Conservation (phyloP, 2,888 invertebrate genomes). For the Cerastis rubricosa region DNA sequence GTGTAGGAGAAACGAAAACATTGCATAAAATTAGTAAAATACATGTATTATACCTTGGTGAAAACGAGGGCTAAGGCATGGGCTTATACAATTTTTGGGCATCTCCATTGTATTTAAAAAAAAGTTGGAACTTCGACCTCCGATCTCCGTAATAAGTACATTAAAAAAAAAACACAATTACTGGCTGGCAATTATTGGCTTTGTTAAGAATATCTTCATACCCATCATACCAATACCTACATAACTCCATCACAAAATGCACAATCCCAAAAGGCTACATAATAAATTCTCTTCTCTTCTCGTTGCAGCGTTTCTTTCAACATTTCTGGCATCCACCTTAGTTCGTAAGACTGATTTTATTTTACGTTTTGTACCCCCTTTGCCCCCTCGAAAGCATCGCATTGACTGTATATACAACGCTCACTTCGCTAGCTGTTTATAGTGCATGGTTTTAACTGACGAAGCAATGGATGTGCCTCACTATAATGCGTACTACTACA, state of each 20-base stretch:
- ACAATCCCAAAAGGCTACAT: slow-evolving; percentile 6
- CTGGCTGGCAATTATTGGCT: not conserved
- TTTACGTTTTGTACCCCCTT: slow-evolving; percentile 75
- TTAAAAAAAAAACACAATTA: no score
- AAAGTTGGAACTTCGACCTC: no score
- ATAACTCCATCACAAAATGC: not conserved
- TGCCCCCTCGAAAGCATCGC: slow-evolving; percentile 69
- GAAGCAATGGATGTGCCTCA: slow-evolving; percentile 16
- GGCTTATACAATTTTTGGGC: no score
- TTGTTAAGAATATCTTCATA: fast-evolving
- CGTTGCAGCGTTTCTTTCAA: slow-evolving; percentile 90
- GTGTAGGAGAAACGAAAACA: no score
- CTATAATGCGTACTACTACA: not conserved
- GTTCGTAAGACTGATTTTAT: slow-evolving; percentile 89
- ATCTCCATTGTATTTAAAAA: no score
- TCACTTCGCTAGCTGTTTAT: slow-evolving; percentile 54
- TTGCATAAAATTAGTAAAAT: no score
- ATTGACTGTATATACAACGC: slow-evolving; percentile 58
- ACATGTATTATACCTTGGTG: no score
- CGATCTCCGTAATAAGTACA: no score
- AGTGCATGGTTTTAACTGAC: slow-evolving; percentile 37
- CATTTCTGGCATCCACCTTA: slow-evolving; percentile 90
- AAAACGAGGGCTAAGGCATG: no score
- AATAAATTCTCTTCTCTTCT: slow-evolving; percentile 75
- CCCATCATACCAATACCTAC: not conserved